Evolutionary conservation across 2,113 vertebrate genomes (phyloP).

Genomic region (Macrotus californicus): DNA sequence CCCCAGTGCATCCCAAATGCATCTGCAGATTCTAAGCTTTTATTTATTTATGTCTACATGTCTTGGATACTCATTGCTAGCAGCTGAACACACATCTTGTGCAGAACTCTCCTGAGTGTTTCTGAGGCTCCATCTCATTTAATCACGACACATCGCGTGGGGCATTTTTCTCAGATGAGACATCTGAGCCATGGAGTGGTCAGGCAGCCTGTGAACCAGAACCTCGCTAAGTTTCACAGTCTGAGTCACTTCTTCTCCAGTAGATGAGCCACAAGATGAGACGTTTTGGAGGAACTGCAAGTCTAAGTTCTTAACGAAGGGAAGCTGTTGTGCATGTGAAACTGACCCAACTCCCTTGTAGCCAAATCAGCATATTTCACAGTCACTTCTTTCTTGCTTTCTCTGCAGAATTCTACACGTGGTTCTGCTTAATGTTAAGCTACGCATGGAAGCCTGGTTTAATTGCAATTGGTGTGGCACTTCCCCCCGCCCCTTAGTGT

Average conservation of each 20-base stretch:
- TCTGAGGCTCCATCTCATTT: not conserved
- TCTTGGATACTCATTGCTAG: not conserved
- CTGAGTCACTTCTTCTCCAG: not conserved
- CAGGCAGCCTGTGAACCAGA: not conserved
- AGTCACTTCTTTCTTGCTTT: constrained; percentile 46
- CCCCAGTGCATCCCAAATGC: not conserved
- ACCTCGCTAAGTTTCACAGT: not conserved
- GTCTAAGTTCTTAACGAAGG: not conserved
- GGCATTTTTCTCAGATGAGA: not conserved
- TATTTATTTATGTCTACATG: not conserved
- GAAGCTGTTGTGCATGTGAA: not conserved
- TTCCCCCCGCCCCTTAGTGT: not conserved
- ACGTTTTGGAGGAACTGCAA: not conserved
- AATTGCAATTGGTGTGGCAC: constrained; percentile 34
- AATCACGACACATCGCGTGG: not conserved
- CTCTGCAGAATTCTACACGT: constrained; percentile 32
- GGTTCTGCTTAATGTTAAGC: constrained; percentile 53
- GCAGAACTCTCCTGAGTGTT: not conserved
- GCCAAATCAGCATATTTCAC: constrained; percentile 57
- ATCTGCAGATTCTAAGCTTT: not conserved
- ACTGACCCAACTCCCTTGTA: constrained; percentile 36
- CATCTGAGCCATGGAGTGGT: not conserved
- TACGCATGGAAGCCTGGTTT: constrained; percentile 40
- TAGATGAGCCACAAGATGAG: not conserved
- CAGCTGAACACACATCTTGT: not conserved